phyloP scores from a whole-genome alignment of 2,888 invertebrate genomes.

The Noctua janthina region DNA sequence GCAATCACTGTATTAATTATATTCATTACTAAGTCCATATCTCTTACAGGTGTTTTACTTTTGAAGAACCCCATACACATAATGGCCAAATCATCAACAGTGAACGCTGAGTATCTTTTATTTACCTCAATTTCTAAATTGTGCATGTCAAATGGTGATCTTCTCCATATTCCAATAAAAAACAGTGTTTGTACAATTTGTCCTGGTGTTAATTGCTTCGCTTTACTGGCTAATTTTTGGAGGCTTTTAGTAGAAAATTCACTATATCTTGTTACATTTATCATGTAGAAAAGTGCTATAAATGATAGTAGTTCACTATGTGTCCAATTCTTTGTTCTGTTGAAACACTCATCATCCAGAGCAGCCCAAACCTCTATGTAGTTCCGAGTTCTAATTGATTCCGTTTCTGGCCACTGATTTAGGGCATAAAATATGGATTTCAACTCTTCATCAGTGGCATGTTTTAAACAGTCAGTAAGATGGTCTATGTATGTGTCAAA shows the following conservation, averaged over 20 bases:
- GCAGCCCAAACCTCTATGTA: conserved; percentile 92
- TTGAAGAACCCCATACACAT: conserved; percentile 95
- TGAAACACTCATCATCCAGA: conserved; percentile 92
- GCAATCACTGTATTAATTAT: conserved; percentile 89
- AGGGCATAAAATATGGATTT: conserved; percentile 88
- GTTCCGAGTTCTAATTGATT: conserved; percentile 89
- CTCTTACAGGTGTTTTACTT: conserved; percentile 92
- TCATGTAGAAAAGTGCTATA: conserved; percentile 92
- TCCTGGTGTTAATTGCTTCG: conserved; percentile 90
- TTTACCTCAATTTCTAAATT: conserved; percentile 91
- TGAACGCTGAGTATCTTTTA: conserved; percentile 89
- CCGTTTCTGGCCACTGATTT: conserved; percentile 87
- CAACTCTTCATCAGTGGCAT: conserved; percentile 91
- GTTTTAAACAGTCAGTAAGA: conserved; percentile 88
- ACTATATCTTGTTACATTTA: conserved; percentile 89
- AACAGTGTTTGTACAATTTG: conserved; percentile 93
- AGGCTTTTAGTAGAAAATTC: conserved; percentile 90
- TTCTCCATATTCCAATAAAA: conserved; percentile 91
- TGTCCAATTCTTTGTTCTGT: conserved; percentile 86
- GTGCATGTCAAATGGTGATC: conserved; percentile 90
- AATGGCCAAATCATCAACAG: conserved; percentile 92
- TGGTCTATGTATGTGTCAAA: conserved; percentile 84
- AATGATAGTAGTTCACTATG: conserved; percentile 89
- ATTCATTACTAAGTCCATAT: conserved; percentile 83
- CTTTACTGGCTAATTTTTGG: conserved; percentile 89